phyloP scores from a whole-genome alignment of 2,888 invertebrate species.

The Drosophila austrosaltans region DNA sequence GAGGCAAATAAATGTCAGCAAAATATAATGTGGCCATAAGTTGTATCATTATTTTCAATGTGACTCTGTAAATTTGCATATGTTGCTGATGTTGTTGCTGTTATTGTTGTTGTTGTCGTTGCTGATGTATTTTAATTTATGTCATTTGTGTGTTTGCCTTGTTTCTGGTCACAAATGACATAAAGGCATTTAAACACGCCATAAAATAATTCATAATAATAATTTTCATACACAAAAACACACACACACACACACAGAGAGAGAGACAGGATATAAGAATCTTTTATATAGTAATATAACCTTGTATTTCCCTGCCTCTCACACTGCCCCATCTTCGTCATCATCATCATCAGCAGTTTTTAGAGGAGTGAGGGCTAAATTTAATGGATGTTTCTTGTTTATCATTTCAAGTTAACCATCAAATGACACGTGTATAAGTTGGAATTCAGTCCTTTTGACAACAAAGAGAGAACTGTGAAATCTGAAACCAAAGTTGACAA shows the following conservation, averaged over 20 bases:
- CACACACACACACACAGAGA: slow-evolving; percentile 8
- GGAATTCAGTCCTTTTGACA: slow-evolving; percentile 5
- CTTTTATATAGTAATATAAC: slow-evolving; percentile 33
- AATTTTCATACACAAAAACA: slow-evolving; percentile 72
- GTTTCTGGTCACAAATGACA: slow-evolving; percentile 74
- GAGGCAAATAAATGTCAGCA: slow-evolving; percentile 66
- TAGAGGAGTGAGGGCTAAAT: slow-evolving; percentile 52
- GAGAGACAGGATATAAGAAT: slow-evolving; percentile 23
- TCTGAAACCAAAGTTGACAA: not conserved
- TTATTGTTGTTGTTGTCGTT: slow-evolving; percentile 25
- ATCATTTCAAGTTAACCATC: slow-evolving; percentile 61
- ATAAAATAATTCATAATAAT: slow-evolving; percentile 82
- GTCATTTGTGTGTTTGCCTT: slow-evolving; percentile 75
- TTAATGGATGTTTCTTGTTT: slow-evolving; percentile 73
- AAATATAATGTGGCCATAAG: slow-evolving; percentile 68
- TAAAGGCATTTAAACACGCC: slow-evolving; percentile 82
- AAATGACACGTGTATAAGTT: slow-evolving; percentile 43
- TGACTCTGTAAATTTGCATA: slow-evolving; percentile 42
- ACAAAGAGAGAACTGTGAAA: not conserved
- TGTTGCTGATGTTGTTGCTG: slow-evolving; percentile 35
- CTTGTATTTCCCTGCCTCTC: not conserved
- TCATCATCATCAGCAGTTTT: slow-evolving; percentile 41
- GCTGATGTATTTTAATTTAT: slow-evolving; percentile 74
- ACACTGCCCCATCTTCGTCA: slow-evolving; percentile 37
- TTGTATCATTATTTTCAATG: slow-evolving; percentile 72